These are phyloP conservation scores for Eupsittula cactorum DNA, from an alignment of 2,113 vertebrate species.

Conservation along the genomic window DNA sequence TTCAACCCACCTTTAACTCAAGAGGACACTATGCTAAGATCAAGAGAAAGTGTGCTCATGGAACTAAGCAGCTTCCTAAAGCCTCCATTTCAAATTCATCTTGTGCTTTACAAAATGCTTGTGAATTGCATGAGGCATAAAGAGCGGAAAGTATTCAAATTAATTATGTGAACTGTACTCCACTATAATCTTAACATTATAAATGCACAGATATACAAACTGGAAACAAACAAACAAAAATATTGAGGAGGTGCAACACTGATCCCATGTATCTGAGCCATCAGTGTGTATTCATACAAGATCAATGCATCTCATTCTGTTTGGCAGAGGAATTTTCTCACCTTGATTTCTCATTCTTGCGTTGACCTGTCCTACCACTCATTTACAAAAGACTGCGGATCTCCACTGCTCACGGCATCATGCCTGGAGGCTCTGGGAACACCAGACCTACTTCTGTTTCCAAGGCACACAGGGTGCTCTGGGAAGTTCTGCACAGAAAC, in stretches of 20 bases:
- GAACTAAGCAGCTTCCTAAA: neutral
- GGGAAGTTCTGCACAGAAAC: neutral
- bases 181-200: neutral
- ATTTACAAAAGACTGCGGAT: neutral
- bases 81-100: neutral
- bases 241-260: neutral
- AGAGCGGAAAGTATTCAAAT: neutral
- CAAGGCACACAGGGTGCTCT: neutral
- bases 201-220: neutral
- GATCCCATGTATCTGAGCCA: neutral
- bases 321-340: neutral
- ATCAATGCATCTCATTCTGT: neutral
- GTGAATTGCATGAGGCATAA: neutral
- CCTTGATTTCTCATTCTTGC: neutral
- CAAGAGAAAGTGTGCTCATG: rapidly evolving
- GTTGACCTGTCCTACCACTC: neutral
- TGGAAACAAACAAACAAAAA: too few species aligned
- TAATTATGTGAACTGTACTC: neutral
- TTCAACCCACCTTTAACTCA: rapidly evolving
- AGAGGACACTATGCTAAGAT: rapidly evolving
- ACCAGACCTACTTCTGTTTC: neutral
- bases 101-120: neutral
- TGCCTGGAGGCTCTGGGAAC: neutral
- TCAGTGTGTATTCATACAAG: neutral
- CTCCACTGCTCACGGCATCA: neutral